Evolutionary conservation across 2,113 vertebrate genomes (phyloP), one percentile per base, ranked within the genome.

Genomic region (Piaya cayana): DNA sequence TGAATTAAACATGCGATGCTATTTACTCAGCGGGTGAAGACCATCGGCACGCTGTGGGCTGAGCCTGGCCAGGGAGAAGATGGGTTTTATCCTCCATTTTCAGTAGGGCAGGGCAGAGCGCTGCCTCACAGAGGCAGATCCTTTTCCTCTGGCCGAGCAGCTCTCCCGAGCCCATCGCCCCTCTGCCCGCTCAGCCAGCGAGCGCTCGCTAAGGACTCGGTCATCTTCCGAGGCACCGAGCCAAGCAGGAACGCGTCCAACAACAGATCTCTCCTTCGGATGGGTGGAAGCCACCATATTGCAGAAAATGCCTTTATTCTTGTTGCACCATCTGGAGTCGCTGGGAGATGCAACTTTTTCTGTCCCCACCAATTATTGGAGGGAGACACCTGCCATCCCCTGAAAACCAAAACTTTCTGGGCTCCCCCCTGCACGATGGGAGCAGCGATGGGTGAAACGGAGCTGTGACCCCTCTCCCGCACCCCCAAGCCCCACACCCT

Each of bases 301-400:
- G 93, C 90, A 94, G 71, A 43, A 68, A 69, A 82, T 15, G 78
- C 85, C 78, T 89, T 87, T 50, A 30, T 77, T 93, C 91, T 62
- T 42, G 1, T 83, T 36, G 80, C 59, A 72, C 92, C 93, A 88
- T 86, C 88, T 93, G 94, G 87, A 93, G 82, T 15, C 5, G 0
- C 75, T 3, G 22, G 55, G 75, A 96, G 87, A 92, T 0, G 49
- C 56, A 56, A 94, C 72, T 71, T 81, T 34, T 60, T 47, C 26
- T 64, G 67, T 78, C 68, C 89, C 45, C 56, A 36, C 39, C 83
- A 56, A 37, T 82, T 65, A 76, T 11, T 0, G 1, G 32, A 52
- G 82, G 55, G 67, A 76, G 25, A 55, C 86, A 93, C 25, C 39
- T 55, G 75, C 75, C 0, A 2, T 27, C 16, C 34, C 34, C 50